Evolutionary conservation across 23 tunicate species (phyloP).

Genomic region (Botrylloides violaceus): DNA sequence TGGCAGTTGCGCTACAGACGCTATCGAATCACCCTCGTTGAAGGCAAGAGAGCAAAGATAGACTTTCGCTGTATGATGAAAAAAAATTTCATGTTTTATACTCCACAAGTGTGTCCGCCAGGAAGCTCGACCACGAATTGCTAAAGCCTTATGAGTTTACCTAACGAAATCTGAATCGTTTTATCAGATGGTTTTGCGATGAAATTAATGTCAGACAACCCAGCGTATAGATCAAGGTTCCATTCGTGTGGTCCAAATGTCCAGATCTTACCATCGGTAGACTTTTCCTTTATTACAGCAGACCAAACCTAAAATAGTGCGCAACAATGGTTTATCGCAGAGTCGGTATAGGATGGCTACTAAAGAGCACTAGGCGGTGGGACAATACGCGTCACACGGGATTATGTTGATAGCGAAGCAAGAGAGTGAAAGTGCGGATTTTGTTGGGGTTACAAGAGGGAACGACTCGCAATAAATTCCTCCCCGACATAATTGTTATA

Average conservation of each 20-base stretch:
- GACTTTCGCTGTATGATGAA: conserved; percentile 43
- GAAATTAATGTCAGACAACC: conserved; percentile 35
- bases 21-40: conserved; percentile 45
- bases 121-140: not conserved
- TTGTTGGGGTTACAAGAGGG: too few relatives aligned
- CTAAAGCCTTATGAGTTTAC: too few relatives aligned
- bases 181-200: conserved; percentile 17
- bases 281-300: not conserved
- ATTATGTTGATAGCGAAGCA: too few relatives aligned
- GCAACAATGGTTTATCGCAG: too few relatives aligned
- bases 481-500: too few relatives aligned
- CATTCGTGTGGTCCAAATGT: conserved; percentile 51
- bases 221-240: conserved; percentile 39
- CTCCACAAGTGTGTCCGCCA: too few relatives aligned
- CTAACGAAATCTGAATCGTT: conserved; percentile 6
- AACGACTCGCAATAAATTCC: too few relatives aligned
- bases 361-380: too few relatives aligned
- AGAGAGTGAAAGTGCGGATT: too few relatives aligned
- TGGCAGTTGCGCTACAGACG: not conserved
- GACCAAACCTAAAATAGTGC: conserved; percentile 32
- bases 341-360: too few relatives aligned
- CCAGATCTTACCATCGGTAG: conserved; percentile 52
- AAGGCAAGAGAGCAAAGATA: conserved; percentile 50
- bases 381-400: too few relatives aligned
- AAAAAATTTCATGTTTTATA: too few relatives aligned